Evolutionary conservation across 1,140 invertebrate species (phyloP).

Genomic region (Meloidogyne exigua): DNA sequence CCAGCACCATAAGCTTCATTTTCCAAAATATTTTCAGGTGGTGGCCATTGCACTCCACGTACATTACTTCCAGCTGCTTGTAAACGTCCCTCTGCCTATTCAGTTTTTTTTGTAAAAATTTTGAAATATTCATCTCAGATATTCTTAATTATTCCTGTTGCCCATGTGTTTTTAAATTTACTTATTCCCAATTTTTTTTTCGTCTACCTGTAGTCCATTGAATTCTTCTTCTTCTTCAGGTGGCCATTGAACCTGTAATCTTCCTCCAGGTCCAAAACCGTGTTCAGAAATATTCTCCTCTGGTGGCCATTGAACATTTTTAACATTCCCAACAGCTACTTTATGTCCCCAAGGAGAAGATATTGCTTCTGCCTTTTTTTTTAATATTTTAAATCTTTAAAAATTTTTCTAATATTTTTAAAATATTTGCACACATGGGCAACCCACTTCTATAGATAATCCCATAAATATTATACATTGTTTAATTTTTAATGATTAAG

Average conservation of each 20-base stretch:
- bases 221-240: not conserved
- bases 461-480: not conserved
- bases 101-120: not conserved
- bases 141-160: not conserved
- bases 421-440: not conserved
- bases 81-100: not conserved
- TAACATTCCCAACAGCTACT: slow-evolving; percentile 25
- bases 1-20: slow-evolving; percentile 1
- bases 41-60: slow-evolving; percentile 8
- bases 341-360: slow-evolving; percentile 34
- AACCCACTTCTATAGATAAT: not conserved
- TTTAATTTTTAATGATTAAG: not conserved
- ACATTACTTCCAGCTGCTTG: slow-evolving; percentile 8
- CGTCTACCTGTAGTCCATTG: not conserved
- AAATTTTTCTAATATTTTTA: not conserved
- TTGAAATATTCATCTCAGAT: not conserved
- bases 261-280: not conserved
- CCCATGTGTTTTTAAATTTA: not conserved
- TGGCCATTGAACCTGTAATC: slow-evolving; percentile 11
- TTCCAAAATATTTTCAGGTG: slow-evolving; percentile 8
- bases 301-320: slow-evolving; percentile 41
- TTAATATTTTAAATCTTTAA: not conserved
- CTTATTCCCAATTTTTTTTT: not conserved
- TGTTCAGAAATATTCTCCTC: not conserved
- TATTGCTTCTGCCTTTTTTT: slow-evolving; percentile 12